A percentile compares a stretch with the other conserved stretches of the same genome.
These are phyloP conservation scores for Lamprotornis superbus DNA, from an alignment of 2,113 vertebrate genomes.

Conservation along the genomic window DNA sequence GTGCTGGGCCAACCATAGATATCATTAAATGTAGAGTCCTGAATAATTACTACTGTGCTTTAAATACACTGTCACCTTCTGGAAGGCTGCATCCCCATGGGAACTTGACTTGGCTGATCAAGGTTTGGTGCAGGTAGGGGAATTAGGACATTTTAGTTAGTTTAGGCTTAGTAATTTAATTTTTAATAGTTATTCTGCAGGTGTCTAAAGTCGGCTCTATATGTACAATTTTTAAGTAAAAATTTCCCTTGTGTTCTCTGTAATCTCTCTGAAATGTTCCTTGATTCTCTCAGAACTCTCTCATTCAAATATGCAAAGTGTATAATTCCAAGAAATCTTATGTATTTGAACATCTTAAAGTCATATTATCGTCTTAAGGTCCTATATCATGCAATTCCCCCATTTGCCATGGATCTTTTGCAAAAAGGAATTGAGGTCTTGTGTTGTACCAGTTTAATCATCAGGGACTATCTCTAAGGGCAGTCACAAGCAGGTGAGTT, in stretches of 20 bases:
- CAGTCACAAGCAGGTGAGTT: constrained; percentile 34
- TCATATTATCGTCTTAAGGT: constrained; percentile 60
- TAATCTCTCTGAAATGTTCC: constrained; percentile 76
- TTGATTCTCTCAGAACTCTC: constrained; percentile 70
- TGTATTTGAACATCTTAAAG: constrained; percentile 71
- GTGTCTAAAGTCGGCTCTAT: constrained; percentile 69
- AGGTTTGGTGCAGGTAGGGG: constrained; percentile 44
- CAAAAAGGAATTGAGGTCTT: constrained; percentile 42
- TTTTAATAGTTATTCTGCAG: constrained; percentile 72
- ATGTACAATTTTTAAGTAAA: constrained; percentile 68
- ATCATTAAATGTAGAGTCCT: constrained; percentile 44
- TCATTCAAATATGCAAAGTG: constrained; percentile 69
- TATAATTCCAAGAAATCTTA: constrained; percentile 72
- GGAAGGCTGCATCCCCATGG: neutral
- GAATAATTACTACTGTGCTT: constrained; percentile 61
- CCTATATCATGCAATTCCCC: constrained; percentile 29
- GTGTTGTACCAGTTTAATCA: constrained; percentile 18
- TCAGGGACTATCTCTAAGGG: constrained; percentile 40
- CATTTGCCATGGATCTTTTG: constrained; percentile 41
- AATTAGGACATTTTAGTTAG: constrained; percentile 68
- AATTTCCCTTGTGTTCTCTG: constrained; percentile 71
- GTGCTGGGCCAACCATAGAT: constrained; percentile 20
- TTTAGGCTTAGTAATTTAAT: constrained; percentile 73
- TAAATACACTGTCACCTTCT: constrained; percentile 41
- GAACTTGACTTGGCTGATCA: constrained; percentile 22